These are phyloP conservation scores for Gopherus evgoodei DNA, from an alignment of 2,113 vertebrate species.

Conservation along the genomic window DNA sequence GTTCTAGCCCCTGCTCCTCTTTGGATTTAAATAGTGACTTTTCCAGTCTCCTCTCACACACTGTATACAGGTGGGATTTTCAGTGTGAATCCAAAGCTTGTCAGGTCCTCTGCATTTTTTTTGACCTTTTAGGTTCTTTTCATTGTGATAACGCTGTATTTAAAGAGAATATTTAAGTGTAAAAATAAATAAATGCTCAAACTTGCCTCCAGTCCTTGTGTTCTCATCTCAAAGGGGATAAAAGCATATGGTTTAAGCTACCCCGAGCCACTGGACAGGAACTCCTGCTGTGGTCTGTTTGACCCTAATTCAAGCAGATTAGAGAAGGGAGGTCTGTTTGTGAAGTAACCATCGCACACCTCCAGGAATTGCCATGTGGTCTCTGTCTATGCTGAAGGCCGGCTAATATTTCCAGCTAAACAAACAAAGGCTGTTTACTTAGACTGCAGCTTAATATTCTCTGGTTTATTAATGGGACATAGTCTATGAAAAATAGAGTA, in stretches of 20 bases:
- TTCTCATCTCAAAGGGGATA: background rate
- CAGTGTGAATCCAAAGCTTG: conserved; percentile 77
- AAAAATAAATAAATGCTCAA: conserved; percentile 77
- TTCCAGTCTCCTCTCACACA: conserved; percentile 27
- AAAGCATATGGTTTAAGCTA: fast-evolving
- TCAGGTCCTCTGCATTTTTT: conserved; percentile 51
- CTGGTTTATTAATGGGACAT: background rate
- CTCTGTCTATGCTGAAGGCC: background rate
- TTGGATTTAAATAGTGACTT: background rate
- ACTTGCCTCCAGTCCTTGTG: background rate
- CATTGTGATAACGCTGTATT: conserved; percentile 75
- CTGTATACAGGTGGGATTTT: conserved; percentile 67
- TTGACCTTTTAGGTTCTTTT: conserved; percentile 65
- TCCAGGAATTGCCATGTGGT: background rate
- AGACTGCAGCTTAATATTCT: no score
- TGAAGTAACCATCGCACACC: background rate
- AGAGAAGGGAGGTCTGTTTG: background rate
- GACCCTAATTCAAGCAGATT: background rate
- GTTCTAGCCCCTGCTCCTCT: background rate
- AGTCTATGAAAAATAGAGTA: background rate
- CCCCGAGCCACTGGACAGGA: background rate
- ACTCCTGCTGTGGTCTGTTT: background rate
- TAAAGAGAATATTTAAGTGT: conserved; percentile 80
- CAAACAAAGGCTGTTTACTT: background rate
- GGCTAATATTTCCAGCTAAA: background rate